Conservation (phyloP, 2,797 vertebrate genomes). For the Melanotaenia boesemani region DNA sequence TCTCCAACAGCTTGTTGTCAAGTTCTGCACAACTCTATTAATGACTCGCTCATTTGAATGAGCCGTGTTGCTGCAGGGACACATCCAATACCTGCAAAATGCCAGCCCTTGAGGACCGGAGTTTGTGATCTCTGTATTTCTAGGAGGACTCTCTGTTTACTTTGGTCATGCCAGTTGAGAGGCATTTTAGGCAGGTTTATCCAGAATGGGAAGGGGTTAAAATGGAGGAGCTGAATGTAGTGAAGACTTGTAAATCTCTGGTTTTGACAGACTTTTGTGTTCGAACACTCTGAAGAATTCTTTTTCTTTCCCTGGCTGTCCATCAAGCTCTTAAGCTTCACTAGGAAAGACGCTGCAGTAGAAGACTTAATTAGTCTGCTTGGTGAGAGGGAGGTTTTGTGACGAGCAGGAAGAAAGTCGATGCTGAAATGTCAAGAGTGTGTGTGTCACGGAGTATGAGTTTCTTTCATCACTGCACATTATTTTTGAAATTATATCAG, state of each 20-base stretch:
- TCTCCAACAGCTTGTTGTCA: no score
- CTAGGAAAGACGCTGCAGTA: conserved; percentile 16
- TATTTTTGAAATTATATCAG: conserved; percentile 11
- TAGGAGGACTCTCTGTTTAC: no score
- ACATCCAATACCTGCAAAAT: no score
- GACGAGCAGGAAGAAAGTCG: conserved; percentile 23
- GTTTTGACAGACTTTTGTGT: conserved; percentile 55
- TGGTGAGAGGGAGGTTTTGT: conserved; percentile 7
- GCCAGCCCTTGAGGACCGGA: no score
- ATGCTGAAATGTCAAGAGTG: conserved; percentile 47
- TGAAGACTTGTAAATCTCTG: conserved; percentile 9
- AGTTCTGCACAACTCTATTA: no score
- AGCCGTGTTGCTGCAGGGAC: no score
- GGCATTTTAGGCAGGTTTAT: not conserved
- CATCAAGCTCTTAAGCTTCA: conserved; percentile 53
- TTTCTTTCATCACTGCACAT: conserved; percentile 12
- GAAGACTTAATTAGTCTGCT: conserved; percentile 68
- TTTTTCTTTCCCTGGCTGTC: conserved; percentile 27
- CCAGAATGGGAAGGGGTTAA: not conserved
- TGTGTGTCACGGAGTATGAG: conserved; percentile 38
- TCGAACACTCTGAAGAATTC: conserved; percentile 29
- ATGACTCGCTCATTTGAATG: no score
- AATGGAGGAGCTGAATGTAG: conserved; percentile 13
- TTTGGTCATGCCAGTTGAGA: no score
- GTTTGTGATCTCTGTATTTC: no score